Evolutionary conservation across 2,113 vertebrate genomes (phyloP).

Genomic region (Oryzias curvinotus): DNA sequence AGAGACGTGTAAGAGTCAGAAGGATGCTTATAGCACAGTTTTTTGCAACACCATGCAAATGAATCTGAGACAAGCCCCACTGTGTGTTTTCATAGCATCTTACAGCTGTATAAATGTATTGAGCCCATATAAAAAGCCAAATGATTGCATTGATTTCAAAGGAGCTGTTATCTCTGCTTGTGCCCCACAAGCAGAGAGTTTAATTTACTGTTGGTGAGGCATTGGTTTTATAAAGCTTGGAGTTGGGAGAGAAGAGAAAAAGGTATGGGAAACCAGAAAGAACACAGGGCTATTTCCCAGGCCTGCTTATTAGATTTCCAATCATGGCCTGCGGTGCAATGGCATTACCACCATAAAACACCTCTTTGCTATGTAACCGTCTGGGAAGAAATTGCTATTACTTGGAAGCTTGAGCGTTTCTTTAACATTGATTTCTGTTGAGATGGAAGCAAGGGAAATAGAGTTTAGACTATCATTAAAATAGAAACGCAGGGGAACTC

Average conservation of each 20-base stretch:
- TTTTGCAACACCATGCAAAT: conserved; percentile 53
- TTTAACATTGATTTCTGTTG: conserved; percentile 66
- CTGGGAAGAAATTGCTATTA: conserved; percentile 63
- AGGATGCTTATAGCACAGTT: conserved; percentile 46
- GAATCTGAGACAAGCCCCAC: conserved; percentile 30
- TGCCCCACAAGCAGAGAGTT: conserved; percentile 54
- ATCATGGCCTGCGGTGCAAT: conserved; percentile 66
- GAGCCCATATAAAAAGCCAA: conserved; percentile 62
- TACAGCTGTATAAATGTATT: conserved; percentile 42
- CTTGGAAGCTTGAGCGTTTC: conserved; percentile 67
- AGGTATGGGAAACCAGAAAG: conserved; percentile 42
- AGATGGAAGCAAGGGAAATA: conserved; percentile 52
- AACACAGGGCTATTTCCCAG: conserved; percentile 58
- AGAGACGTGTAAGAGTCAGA: conserved; percentile 60
- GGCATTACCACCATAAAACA: conserved; percentile 72
- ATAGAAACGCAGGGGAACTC: conserved; percentile 58
- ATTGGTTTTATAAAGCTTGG: conserved; percentile 58
- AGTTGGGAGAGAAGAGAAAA: conserved; percentile 34
- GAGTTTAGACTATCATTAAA: conserved; percentile 65
- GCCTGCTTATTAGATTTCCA: conserved; percentile 76
- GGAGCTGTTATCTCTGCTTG: conserved; percentile 40
- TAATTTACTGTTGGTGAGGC: conserved; percentile 67
- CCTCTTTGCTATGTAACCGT: conserved; percentile 54
- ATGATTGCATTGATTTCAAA: conserved; percentile 69
- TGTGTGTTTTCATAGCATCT: conserved; percentile 55